Evolutionary conservation across 1,140 invertebrate species (phyloP).

Genomic region (Mizuhopecten yessoensis): DNA sequence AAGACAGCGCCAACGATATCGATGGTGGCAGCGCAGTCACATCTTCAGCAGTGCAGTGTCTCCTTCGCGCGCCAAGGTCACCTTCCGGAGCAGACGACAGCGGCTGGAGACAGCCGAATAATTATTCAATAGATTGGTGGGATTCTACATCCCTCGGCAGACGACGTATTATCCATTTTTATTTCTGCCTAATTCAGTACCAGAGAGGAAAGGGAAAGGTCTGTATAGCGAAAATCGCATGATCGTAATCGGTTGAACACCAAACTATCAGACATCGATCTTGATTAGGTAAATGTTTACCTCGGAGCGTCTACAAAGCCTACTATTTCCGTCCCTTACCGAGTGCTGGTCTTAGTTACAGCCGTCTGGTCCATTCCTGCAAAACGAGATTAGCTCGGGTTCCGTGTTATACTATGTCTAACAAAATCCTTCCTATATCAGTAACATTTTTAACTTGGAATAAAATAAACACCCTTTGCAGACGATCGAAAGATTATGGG

Average conservation of each 20-base stretch:
- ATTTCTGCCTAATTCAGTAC: neutral
- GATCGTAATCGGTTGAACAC: conserved; percentile 21
- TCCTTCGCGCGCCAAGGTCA: conserved; percentile 15
- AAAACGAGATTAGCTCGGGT: neutral
- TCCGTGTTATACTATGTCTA: too few relatives aligned
- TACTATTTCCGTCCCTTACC: neutral
- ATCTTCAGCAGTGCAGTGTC: neutral
- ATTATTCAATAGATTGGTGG: conserved; percentile 32
- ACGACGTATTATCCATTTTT: conserved; percentile 27
- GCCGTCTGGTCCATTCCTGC: neutral
- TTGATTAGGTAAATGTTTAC: conserved; percentile 4
- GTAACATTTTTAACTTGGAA: too few relatives aligned
- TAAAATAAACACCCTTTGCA: too few relatives aligned
- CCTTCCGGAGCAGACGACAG: conserved; percentile 30
- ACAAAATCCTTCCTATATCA: too few relatives aligned
- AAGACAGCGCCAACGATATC: neutral
- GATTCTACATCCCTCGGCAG: conserved; percentile 15
- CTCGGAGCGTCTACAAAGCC: neutral
- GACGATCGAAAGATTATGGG: neutral
- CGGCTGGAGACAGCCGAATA: neutral
- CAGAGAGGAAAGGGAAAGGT: neutral
- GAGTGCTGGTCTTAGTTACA: neutral
- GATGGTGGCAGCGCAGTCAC: neutral
- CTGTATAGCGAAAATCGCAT: neutral
- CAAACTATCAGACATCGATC: conserved; percentile 13